Percentiles rank a stretch among this genome's conserved stretches.
These are phyloP conservation scores for Tenebrosternarchus preto DNA, from an alignment of 2,113 vertebrate genomes.

Conservation along the genomic window DNA sequence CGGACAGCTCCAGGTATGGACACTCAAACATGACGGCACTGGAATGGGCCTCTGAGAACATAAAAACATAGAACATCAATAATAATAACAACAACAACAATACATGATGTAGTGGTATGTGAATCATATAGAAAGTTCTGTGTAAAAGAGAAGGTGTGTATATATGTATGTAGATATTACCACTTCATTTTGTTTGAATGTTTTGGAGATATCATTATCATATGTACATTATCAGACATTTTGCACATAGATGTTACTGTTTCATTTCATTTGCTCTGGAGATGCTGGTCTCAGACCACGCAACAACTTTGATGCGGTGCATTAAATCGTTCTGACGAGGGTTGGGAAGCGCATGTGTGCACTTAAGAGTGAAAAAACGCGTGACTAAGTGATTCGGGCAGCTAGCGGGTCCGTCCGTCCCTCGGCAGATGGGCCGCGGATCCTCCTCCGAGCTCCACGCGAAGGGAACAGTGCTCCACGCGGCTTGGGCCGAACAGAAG, in stretches of 20 bases:
- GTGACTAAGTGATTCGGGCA: conserved; percentile 12
- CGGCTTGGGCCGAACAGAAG: not conserved
- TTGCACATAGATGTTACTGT: too few species aligned
- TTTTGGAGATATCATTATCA: too few species aligned
- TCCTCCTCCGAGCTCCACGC: not conserved
- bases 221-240: too few species aligned
- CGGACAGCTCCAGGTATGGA: conserved; percentile 86
- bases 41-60: conserved; percentile 76
- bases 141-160: too few species aligned
- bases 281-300: not conserved
- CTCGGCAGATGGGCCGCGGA: conserved; percentile 18
- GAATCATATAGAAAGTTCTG: too few species aligned
- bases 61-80: too few species aligned
- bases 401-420: conserved; percentile 27
- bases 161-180: not conserved
- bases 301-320: not conserved
- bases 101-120: too few species aligned
- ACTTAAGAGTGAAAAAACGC: conserved; percentile 49
- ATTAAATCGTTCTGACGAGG: not conserved
- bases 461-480: conserved; percentile 7
- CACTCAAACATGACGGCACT: conserved; percentile 84
- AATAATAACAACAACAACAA: too few species aligned
- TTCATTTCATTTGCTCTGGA: too few species aligned
- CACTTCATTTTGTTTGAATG: not conserved
- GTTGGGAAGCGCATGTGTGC: not conserved